Base-by-base conservation (phyloP, 2,888 invertebrate species). In the Autographa gamma region DNA sequence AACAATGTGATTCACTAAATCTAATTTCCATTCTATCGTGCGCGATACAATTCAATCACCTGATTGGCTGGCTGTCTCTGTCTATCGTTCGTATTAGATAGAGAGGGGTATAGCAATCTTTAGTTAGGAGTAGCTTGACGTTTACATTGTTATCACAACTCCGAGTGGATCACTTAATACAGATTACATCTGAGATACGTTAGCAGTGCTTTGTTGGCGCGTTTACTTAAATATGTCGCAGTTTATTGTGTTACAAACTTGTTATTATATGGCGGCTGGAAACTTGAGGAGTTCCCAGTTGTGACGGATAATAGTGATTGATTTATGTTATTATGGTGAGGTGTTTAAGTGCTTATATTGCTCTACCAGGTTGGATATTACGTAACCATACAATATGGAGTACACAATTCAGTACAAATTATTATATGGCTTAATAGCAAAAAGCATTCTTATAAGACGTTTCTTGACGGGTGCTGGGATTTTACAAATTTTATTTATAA, bases 1-100 rank as follows among this genome's bases (percentile, higher is more conserved):
- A 79, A 74, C 77, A 73, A 71, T 59, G 66, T 71, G 76, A 79
- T 81, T 75, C 74, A 66, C 71, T 75, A 74, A 84, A 84, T 81
- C 84, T 84, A 77, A 81, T 84, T 82, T 80, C 77, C 66, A 80
- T 82, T 78, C 67, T 70, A 76, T 77, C 80, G 70, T 81, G 69
- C 74, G 69, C 68, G 69, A 82, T 82, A 81, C 76, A 82, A 85
- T 82, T 80, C 76, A 79, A 85, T 85, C 83, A 80, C 79, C 74
- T 81, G 83, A 80, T 83, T 84, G 79, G 71, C 73, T 62, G 16
- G 34, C 66, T 65, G 9, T 68, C 73, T 61, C 60, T 69, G 7
- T 79, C 61, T 60, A 32, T 54, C 63, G 7, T 34, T 18, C 0
- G 5, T 56, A 69, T 38, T 41, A 58, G 71, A 77, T n/a, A 54